Evolutionary conservation across 2,888 invertebrate species (phyloP).

Genomic region (Carabus problematicus): DNA sequence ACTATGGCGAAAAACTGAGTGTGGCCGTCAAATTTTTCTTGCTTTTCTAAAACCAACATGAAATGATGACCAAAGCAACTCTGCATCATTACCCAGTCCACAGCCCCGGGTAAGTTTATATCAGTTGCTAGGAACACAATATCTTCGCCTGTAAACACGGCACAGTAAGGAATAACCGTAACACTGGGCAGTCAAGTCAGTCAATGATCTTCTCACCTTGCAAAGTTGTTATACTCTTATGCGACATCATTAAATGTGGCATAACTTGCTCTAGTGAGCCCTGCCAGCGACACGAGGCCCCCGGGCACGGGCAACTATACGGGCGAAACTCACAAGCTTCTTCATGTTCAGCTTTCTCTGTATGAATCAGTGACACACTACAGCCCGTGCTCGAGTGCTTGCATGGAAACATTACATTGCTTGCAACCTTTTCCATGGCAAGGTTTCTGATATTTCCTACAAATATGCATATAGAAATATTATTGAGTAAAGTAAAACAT

Average conservation of each 20-base stretch:
- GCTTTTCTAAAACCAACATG: slow-evolving; percentile 98
- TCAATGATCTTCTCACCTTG: slow-evolving; percentile 61
- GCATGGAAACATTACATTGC: slow-evolving; percentile 98
- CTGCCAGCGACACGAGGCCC: slow-evolving; percentile 99
- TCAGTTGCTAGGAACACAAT: slow-evolving; percentile 99
- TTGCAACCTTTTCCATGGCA: slow-evolving; percentile 99
- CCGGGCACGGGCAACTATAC: slow-evolving; percentile 99
- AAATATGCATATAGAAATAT: slow-evolving; percentile 34
- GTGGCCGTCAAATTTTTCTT: slow-evolving; percentile 96
- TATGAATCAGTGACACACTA: slow-evolving; percentile 87
- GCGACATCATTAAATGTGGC: slow-evolving; percentile 96
- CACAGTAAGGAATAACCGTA: too few species aligned
- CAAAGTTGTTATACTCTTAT: slow-evolving; percentile 97
- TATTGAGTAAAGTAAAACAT: not conserved
- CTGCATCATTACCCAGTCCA: slow-evolving; percentile 99
- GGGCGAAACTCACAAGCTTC: slow-evolving; percentile 98
- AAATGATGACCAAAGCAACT: slow-evolving; percentile 99
- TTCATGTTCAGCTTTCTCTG: slow-evolving; percentile 99
- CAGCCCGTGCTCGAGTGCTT: slow-evolving; percentile 98
- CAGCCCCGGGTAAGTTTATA: slow-evolving; percentile 98
- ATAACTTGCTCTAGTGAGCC: slow-evolving; percentile 98
- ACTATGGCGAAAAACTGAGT: slow-evolving; percentile 98
- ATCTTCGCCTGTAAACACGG: slow-evolving; percentile 75
- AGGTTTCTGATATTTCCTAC: slow-evolving; percentile 94
- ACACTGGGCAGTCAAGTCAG: not conserved